These are phyloP conservation scores for Catharus bicknelli DNA, from an alignment of 2,113 vertebrate species.

Conservation along the genomic window DNA sequence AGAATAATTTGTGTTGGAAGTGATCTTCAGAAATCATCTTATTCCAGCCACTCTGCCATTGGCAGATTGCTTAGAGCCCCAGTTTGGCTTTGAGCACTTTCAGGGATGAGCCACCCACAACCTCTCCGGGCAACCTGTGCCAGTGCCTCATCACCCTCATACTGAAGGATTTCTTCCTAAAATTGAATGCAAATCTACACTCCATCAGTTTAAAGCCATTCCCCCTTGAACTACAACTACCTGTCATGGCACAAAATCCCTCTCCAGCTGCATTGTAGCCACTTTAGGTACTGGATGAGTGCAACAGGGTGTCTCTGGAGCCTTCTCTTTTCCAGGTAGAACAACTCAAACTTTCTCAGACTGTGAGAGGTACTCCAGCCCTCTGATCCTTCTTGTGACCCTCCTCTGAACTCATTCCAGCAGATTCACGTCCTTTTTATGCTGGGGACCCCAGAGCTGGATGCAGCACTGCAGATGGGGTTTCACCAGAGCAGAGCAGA, in stretches of 20 bases:
- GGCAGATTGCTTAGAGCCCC: neutral
- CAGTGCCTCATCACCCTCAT: neutral
- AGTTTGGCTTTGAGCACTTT: neutral
- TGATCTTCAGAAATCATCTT: neutral
- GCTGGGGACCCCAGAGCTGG: neutral
- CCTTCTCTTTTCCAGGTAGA: neutral
- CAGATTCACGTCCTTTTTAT: rapidly evolving
- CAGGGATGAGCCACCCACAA: neutral
- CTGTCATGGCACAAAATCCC: neutral
- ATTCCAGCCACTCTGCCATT: neutral
- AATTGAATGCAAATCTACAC: neutral
- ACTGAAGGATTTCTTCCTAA: neutral
- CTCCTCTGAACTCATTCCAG: neutral
- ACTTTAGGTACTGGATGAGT: neutral
- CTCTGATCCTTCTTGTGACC: neutral
- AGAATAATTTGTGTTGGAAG: neutral
- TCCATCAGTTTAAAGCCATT: neutral
- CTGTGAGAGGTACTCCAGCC: neutral
- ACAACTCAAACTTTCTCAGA: neutral
- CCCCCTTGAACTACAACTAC: neutral
- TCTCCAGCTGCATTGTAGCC: neutral
- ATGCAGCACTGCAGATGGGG: rapidly evolving
- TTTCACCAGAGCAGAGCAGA: neutral
- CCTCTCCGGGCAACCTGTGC: neutral
- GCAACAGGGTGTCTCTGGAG: neutral